phyloP scores from a whole-genome alignment of 2,797 vertebrate genomes.

The Bradypodion ventrale region DNA sequence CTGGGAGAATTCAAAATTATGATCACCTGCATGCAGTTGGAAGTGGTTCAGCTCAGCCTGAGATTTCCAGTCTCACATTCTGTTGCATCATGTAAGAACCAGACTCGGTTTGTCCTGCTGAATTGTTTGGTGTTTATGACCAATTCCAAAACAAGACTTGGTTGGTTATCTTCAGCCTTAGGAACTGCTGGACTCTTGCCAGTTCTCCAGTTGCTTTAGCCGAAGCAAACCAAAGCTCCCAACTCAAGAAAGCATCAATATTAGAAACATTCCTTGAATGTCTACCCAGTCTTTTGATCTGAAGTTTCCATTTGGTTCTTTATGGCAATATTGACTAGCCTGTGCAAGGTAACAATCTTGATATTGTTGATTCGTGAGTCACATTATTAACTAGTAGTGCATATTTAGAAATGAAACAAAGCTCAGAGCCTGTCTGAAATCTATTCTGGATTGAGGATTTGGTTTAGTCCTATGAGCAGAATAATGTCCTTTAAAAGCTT shows the following conservation, averaged over 20 bases:
- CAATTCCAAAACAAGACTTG: conserved; percentile 61
- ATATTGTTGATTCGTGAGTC: background rate
- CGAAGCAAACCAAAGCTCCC: conserved; percentile 27
- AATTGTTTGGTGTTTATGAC: conserved; percentile 50
- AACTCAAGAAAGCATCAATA: conserved; percentile 30
- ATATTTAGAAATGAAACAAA: background rate
- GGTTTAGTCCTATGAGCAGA: conserved; percentile 24
- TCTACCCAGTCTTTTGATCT: conserved; percentile 34
- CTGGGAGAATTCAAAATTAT: background rate
- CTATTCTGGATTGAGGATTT: conserved; percentile 7
- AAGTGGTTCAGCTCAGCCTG: background rate
- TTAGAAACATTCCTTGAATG: background rate
- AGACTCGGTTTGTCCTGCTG: conserved; percentile 48
- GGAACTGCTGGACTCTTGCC: conserved; percentile 22
- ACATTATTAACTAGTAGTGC: background rate
- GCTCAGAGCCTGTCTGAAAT: background rate
- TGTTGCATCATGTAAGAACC: conserved; percentile 3
- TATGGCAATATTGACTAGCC: background rate
- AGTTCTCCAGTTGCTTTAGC: background rate
- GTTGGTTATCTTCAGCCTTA: conserved; percentile 57
- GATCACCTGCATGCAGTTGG: background rate
- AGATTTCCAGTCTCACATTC: background rate
- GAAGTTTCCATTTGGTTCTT: conserved; percentile 60
- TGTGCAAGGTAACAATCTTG: background rate
- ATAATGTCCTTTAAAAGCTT: background rate